These are phyloP conservation scores for Gastracanthus pulcherrimus DNA, from an alignment of 2,888 invertebrate species.

Conservation along the genomic window DNA sequence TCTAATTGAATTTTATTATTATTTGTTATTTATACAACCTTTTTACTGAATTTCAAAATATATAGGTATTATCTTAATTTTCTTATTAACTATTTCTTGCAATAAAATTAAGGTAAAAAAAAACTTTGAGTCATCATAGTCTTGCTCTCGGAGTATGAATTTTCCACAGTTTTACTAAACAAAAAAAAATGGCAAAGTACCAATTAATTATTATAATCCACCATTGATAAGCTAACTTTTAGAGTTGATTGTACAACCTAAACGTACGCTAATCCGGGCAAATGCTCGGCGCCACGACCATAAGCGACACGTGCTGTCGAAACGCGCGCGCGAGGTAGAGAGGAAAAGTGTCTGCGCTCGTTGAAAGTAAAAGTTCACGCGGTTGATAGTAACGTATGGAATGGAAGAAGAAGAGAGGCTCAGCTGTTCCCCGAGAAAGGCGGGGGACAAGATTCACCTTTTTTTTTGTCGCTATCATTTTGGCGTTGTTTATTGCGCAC, in stretches of 20 bases:
- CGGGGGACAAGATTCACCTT: not conserved
- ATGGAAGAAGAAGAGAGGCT: not conserved
- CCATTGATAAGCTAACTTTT: too few relatives aligned
- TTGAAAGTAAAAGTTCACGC: constrained; percentile 5
- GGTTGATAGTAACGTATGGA: not conserved
- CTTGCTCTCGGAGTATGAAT: too few relatives aligned
- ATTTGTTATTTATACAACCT: too few relatives aligned
- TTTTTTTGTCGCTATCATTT: constrained; percentile 19
- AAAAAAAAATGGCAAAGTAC: too few relatives aligned
- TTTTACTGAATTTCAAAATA: too few relatives aligned
- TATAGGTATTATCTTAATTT: too few relatives aligned
- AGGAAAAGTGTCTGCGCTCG: not conserved
- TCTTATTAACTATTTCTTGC: too few relatives aligned
- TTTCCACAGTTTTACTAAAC: too few relatives aligned
- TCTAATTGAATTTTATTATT: too few relatives aligned
- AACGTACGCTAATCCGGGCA: not conserved
- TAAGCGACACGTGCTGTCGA: not conserved
- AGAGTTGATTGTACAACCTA: not conserved
- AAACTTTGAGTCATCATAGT: too few relatives aligned
- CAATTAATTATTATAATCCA: too few relatives aligned
- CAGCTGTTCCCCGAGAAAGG: not conserved
- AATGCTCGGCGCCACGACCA: not conserved
- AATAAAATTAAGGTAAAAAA: too few relatives aligned
- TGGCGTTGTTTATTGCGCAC: constrained; percentile 15
- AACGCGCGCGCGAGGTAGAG: not conserved